These are phyloP conservation scores for Eristalinus aeneus DNA, from an alignment of 2,888 invertebrate genomes.

Conservation along the genomic window DNA sequence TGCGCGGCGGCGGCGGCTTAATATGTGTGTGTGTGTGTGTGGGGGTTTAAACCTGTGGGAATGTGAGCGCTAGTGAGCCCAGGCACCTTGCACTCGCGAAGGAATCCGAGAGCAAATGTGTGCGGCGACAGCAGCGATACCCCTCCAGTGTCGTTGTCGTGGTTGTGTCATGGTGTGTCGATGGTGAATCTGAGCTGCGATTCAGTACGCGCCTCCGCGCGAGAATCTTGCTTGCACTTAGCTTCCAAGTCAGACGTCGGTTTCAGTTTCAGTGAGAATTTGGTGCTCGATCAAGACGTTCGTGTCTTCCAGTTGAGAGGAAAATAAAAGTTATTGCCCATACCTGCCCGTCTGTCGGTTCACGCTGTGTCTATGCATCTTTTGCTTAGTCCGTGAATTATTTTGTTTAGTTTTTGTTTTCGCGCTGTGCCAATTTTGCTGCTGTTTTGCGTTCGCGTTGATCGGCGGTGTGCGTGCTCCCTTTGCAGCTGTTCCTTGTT, in stretches of 20 bases:
- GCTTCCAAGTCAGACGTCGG: constrained; percentile 69
- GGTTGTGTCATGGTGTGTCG: constrained; percentile 50
- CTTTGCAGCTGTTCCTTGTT: constrained; percentile 65
- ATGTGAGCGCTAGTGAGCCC: constrained; percentile 43
- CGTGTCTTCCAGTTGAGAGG: constrained; percentile 72
- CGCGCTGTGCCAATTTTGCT: constrained; percentile 33
- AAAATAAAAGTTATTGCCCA: constrained; percentile 47
- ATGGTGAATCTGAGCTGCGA: constrained; percentile 59
- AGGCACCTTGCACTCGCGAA: constrained; percentile 48
- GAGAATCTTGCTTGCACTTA: constrained; percentile 71
- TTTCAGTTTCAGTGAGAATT: constrained; percentile 80
- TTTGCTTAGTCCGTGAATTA: constrained; percentile 57
- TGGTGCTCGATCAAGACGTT: constrained; percentile 81
- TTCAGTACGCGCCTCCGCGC: constrained; percentile 8
- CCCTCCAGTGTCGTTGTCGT: constrained; percentile 13
- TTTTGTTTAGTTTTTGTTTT: neutral
- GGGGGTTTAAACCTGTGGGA: constrained; percentile 65
- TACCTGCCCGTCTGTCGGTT: neutral
- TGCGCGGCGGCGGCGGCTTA: constrained; percentile 43
- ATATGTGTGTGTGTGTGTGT: constrained; percentile 15
- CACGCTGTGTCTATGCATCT: constrained; percentile 14
- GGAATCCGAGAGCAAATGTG: constrained; percentile 17
- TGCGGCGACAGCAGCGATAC: neutral
- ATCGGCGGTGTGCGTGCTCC: constrained; percentile 5
- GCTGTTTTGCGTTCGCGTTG: neutral